Evolutionary conservation across 2,888 invertebrate genomes (phyloP), one percentile per base, ranked within the genome.

Genomic region (Corbicula japonica): DNA sequence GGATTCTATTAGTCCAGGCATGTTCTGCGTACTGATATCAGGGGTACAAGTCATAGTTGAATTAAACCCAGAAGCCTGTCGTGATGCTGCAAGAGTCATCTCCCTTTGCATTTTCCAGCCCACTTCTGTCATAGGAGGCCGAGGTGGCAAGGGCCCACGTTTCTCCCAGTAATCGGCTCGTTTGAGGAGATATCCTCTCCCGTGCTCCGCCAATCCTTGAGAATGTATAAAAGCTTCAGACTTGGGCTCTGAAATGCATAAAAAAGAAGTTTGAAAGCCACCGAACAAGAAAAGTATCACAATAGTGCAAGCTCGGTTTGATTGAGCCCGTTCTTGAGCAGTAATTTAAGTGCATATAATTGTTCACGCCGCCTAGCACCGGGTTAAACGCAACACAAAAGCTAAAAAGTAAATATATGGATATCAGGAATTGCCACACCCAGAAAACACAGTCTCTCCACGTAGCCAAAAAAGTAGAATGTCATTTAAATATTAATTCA

Each of bases 141-240:
- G 63, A 4, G 84, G 86, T n/a, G 87, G 87, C 10, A 85, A 72
- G 0, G 87, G 85, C 2, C 85, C 85, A 28, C 78, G 68, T 30
- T 72, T 66, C 56, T 86, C 79, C 88, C 88, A 88, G 71, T 63
- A 88, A 10, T 78, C 68, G 0, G 88, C 88, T 30, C 83, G 35
- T 28, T 86, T 71, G n/a, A 87, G 56, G 2, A 88, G 74, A 60
- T 86, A 88, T 0, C 84, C 85, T 6, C 87, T 60, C 0, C 87
- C 88, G 41, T 82, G 75, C 38, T 80, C 79, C 10, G 84, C 81
- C 12, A 84, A 60, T n/a, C 79, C 79, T 60, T 84, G 73, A 0
- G 81, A 76, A 30, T 71, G 74, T 15, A 65, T 63, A 2, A 75
- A 56, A 2, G 56, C 77, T 30, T 83, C 71, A 5, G 80, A 77